Evolutionary conservation across 2,797 vertebrate species (phyloP).

Genomic region (Austrolebias charrua): DNA sequence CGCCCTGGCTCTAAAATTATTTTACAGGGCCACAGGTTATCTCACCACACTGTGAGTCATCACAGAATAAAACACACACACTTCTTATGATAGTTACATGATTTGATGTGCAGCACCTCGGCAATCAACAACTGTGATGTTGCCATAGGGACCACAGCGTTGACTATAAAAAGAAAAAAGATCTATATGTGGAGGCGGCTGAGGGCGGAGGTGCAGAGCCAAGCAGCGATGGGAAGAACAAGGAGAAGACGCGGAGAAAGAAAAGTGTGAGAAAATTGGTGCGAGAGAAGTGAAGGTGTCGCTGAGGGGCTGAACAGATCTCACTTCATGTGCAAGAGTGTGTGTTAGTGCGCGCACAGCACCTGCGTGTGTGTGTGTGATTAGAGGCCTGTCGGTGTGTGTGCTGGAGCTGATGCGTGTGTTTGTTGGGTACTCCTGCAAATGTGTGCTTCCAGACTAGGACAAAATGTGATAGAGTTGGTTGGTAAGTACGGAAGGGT

Average conservation of each 20-base stretch:
- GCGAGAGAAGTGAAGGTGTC: conserved; percentile 67
- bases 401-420: conserved; percentile 19
- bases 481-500: conserved; percentile 68
- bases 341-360: conserved; percentile 39
- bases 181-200: conserved; percentile 72
- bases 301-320: conserved; percentile 57
- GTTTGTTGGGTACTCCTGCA: conserved; percentile 18
- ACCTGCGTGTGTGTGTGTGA: conserved; percentile 56
- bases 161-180: conserved; percentile 76
- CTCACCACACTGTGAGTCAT: conserved; percentile 45
- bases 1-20: conserved; percentile 20
- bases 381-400: conserved; percentile 29
- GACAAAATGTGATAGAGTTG: conserved; percentile 73
- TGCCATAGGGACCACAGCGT: conserved; percentile 75
- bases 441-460: conserved; percentile 57
- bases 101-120: conserved; percentile 73
- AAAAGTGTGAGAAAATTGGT: conserved; percentile 75
- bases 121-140: conserved; percentile 78
- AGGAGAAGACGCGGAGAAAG: conserved; percentile 58
- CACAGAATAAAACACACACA: conserved; percentile 18
- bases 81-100: conserved; percentile 64
- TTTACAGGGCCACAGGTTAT: conserved; percentile 34
- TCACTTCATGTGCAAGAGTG: conserved; percentile 44
- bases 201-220: conserved; percentile 70
- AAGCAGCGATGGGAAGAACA: conserved; percentile 57